phyloP scores from a whole-genome alignment of 2,797 vertebrate genomes.

The Chromis chromis region DNA sequence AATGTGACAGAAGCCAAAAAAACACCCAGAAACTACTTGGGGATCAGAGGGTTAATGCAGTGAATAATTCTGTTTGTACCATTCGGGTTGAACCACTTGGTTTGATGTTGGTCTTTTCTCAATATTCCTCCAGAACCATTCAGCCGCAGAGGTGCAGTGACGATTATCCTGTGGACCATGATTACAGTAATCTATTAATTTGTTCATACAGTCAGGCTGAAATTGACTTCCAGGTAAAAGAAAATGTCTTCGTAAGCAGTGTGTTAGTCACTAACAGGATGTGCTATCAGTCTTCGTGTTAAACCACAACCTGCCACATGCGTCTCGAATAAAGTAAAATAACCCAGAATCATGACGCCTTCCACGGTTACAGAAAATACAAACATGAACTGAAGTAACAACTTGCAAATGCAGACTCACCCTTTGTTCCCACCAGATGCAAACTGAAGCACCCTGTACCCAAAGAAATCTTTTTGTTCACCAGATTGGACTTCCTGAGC shows the following conservation, averaged over 20 bases:
- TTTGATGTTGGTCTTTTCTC: slow-evolving; percentile 16
- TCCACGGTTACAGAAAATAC: background rate
- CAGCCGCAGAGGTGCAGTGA: slow-evolving; percentile 81
- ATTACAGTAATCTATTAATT: background rate
- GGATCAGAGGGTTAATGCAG: background rate
- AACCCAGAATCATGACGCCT: too few relatives aligned
- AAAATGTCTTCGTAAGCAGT: accelerated
- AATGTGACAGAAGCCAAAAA: too few relatives aligned
- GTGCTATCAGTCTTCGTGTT: background rate
- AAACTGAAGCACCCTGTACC: slow-evolving; percentile 78
- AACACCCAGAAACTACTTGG: too few relatives aligned
- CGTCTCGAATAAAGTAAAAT: too few relatives aligned
- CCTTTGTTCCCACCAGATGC: slow-evolving; percentile 55
- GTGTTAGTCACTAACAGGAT: background rate
- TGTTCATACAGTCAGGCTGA: background rate
- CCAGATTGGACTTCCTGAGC: slow-evolving; percentile 20
- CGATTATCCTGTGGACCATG: slow-evolving; percentile 75
- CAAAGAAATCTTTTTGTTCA: slow-evolving; percentile 68
- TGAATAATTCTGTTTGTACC: slow-evolving; percentile 37
- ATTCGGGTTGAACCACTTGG: slow-evolving; percentile 44
- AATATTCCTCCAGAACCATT: slow-evolving; percentile 82
- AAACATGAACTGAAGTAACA: background rate
- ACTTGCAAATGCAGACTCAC: slow-evolving; percentile 46
- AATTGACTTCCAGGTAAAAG: background rate
- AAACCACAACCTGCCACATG: slow-evolving; percentile 8